phyloP scores from a whole-genome alignment of 2,113 vertebrate species.

The Eupsittula cactorum region DNA sequence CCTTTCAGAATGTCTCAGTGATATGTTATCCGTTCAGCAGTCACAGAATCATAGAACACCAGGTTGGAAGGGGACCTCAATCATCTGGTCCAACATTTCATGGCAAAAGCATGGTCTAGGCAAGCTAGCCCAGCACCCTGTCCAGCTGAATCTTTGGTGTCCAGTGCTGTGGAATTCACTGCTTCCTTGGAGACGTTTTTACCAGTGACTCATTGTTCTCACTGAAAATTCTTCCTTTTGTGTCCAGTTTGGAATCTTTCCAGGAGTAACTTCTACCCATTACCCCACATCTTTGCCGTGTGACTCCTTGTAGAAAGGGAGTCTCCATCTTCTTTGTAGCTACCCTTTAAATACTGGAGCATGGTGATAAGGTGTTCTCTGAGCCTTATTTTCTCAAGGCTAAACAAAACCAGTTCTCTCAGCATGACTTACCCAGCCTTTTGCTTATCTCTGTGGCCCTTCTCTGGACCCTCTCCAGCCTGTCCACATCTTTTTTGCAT shows the following conservation, averaged over 20 bases:
- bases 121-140: background rate
- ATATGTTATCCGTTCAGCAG: background rate
- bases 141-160: background rate
- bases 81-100: background rate
- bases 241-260: background rate
- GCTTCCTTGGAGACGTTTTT: background rate
- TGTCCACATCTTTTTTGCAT: background rate
- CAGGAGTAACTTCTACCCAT: background rate
- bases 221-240: background rate
- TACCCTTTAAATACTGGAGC: background rate
- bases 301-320: background rate
- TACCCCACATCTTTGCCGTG: background rate
- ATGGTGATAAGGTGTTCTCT: background rate
- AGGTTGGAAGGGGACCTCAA: background rate
- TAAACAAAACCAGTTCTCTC: background rate
- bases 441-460: background rate
- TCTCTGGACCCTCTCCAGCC: background rate
- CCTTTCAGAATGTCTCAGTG: background rate
- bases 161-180: background rate
- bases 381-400: background rate
- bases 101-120: background rate
- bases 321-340: background rate
- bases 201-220: background rate
- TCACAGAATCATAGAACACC: background rate
- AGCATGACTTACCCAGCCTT: background rate